Percentiles rank a stretch among this genome's conserved stretches.
phyloP scores from a whole-genome alignment of 2,113 vertebrate genomes.

The Balaeniceps rex region DNA sequence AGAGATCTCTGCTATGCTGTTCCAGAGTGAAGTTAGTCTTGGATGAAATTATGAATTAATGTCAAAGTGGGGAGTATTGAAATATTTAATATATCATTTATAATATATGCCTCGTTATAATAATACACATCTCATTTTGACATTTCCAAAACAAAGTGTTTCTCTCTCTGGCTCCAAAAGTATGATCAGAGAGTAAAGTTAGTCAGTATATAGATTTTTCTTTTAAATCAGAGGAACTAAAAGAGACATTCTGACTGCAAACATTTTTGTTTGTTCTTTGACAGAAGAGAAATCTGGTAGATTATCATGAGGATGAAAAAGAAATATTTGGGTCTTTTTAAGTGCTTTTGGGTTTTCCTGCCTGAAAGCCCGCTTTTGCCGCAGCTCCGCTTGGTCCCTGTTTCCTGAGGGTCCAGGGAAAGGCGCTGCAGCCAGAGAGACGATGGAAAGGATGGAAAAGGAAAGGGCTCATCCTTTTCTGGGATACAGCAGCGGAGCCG shows the following conservation, averaged over 20 bases:
- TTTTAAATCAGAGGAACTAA: not conserved
- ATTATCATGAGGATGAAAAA: not conserved
- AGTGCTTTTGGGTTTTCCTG: not conserved
- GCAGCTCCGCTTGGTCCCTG: fast-evolving
- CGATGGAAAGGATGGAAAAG: not conserved
- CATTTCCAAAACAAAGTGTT: not conserved
- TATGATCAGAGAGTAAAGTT: not conserved
- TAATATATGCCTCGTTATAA: not conserved
- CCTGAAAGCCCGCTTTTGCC: not conserved
- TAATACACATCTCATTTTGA: not conserved
- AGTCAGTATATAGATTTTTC: not conserved
- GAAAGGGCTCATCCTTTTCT: not conserved
- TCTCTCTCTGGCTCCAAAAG: not conserved
- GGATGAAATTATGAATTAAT: not conserved
- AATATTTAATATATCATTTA: not conserved
- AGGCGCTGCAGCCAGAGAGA: not conserved
- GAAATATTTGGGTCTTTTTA: not conserved
- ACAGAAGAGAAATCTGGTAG: not conserved
- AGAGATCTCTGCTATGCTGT: not conserved
- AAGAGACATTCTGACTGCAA: not conserved
- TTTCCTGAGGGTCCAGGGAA: not conserved
- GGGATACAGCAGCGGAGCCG: not conserved
- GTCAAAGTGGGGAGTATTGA: not conserved
- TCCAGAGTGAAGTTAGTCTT: not conserved
- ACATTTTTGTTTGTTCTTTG: not conserved